A percentile compares a stretch with the other conserved stretches of the same genome.
These are phyloP conservation scores for Pempheris klunzingeri DNA, from an alignment of 2,797 vertebrate genomes.

Conservation along the genomic window DNA sequence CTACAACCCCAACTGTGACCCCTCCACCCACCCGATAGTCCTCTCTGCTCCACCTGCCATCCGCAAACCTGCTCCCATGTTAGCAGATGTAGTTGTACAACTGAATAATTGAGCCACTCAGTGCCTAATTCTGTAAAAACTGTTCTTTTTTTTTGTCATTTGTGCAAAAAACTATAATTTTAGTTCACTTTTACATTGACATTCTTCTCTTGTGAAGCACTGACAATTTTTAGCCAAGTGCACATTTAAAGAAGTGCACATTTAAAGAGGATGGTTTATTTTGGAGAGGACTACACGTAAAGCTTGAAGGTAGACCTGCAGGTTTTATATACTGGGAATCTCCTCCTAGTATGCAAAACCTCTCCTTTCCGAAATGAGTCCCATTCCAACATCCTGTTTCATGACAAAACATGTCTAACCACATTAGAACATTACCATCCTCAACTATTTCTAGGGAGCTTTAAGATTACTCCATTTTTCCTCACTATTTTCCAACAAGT, in stretches of 20 bases:
- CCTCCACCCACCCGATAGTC: constrained; percentile 44
- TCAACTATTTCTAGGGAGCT: constrained; percentile 16
- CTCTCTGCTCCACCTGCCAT: constrained; percentile 66
- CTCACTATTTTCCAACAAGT: constrained; percentile 30
- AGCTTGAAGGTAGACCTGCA: constrained; percentile 1
- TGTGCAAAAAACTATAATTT: not conserved
- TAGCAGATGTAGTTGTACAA: constrained; percentile 28
- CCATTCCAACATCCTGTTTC: constrained; percentile 17
- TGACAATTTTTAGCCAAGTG: not conserved
- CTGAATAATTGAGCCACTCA: constrained; percentile 10
- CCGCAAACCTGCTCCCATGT: constrained; percentile 37
- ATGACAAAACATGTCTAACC: not conserved
- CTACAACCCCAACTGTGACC: constrained; percentile 44
- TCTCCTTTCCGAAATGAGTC: constrained; percentile 1
- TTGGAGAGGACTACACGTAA: constrained; percentile 19
- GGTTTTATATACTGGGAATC: constrained; percentile 7
- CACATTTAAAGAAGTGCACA: not conserved
- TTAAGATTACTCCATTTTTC: constrained; percentile 18
- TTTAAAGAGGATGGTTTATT: constrained; percentile 7
- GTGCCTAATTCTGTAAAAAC: not conserved
- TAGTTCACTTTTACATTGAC: not conserved
- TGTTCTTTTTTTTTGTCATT: not conserved
- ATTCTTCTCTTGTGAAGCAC: not conserved
- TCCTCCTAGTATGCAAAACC: constrained; percentile 22
- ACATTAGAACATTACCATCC: constrained; percentile 20